Evolutionary conservation across 2,888 invertebrate genomes (phyloP).

Genomic region (Phengaris alcon): DNA sequence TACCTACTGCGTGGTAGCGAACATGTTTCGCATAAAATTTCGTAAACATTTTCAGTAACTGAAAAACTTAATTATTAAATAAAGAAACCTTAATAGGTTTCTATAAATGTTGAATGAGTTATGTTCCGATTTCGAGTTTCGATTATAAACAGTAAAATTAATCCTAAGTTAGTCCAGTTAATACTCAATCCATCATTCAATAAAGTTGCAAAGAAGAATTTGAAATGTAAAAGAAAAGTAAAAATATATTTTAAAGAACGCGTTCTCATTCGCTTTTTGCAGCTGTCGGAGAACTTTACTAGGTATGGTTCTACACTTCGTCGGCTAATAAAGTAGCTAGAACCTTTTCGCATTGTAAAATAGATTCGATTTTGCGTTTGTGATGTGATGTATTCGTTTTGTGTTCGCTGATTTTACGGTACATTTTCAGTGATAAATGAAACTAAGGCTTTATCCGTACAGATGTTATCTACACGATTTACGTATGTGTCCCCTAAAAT

Average conservation of each 20-base stretch:
- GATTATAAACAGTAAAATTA: neutral
- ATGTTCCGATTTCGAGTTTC: no score
- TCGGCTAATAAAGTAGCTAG: neutral
- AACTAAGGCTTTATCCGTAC: neutral
- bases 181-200: neutral
- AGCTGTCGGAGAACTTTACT: neutral
- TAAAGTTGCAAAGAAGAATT: neutral
- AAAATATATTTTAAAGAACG: neutral
- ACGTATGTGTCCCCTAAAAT: no score
- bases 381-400: neutral
- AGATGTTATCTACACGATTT: no score
- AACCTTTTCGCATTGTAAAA: neutral
- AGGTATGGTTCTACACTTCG: neutral
- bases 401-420: neutral
- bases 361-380: neutral
- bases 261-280: neutral
- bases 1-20: no score
- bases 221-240: neutral
- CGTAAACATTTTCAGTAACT: no score
- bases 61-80: no score
- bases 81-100: no score
- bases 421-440: neutral
- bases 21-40: no score
- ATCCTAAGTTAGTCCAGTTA: neutral
- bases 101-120: no score